Evolutionary conservation across 2,113 vertebrate genomes (phyloP).

Genomic region (Prolemur simus): DNA sequence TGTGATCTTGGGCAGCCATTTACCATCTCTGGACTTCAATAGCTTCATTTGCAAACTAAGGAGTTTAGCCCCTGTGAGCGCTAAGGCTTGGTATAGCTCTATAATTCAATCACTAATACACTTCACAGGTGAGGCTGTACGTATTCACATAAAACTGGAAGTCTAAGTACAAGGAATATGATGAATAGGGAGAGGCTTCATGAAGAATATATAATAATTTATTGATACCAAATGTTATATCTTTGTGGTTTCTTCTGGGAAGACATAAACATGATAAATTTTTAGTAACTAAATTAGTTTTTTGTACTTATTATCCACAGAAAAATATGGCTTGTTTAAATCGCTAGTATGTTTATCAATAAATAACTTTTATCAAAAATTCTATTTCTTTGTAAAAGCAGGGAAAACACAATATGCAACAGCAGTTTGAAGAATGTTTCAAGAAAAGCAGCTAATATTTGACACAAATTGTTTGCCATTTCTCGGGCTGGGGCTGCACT

Average conservation of each 20-base stretch:
- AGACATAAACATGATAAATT: slow-evolving; percentile 14
- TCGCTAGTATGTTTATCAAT: background rate
- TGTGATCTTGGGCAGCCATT: no score
- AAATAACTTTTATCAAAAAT: background rate
- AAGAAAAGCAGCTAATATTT: background rate
- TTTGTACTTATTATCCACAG: background rate
- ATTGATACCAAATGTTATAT: background rate
- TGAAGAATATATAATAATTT: background rate
- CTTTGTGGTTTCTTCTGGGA: slow-evolving; percentile 2
- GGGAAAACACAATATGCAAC: background rate
- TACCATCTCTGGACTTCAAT: no score
- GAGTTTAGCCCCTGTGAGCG: background rate
- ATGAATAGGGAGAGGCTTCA: background rate
- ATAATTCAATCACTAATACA: background rate
- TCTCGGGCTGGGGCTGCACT: background rate
- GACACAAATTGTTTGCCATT: accelerated
- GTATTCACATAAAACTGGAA: background rate
- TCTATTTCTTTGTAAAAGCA: background rate
- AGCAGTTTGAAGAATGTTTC: background rate
- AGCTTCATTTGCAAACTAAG: background rate
- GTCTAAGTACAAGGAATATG: background rate
- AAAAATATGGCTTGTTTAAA: background rate
- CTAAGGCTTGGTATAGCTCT: background rate
- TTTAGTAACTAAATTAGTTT: slow-evolving; percentile 22
- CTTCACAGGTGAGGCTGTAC: background rate